phyloP scores from a whole-genome alignment of 2,797 vertebrate species.

The Liparis tanakae region DNA sequence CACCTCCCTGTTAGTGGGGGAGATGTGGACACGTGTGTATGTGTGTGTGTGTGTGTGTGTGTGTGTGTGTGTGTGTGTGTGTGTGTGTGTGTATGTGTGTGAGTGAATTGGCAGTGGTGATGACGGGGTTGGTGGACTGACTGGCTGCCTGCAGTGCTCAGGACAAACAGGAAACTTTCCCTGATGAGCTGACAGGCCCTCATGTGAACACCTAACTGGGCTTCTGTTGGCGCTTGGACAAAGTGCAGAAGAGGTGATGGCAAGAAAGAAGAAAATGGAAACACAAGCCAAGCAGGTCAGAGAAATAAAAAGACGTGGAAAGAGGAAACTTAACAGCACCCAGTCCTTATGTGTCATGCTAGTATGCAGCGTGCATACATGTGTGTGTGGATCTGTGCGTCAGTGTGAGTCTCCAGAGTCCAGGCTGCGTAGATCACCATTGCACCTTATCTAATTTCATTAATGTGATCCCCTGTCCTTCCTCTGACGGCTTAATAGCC shows the following conservation, averaged over 20 bases:
- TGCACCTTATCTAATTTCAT: slow-evolving; percentile 95
- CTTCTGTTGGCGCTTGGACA: slow-evolving; percentile 83
- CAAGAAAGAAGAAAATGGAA: slow-evolving; percentile 44
- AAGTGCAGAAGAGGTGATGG: slow-evolving; percentile 64
- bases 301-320: slow-evolving; percentile 41
- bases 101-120: slow-evolving; percentile 59
- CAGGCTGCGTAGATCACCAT: slow-evolving; percentile 85
- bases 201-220: slow-evolving; percentile 86
- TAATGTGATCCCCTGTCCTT: slow-evolving; percentile 97
- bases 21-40: slow-evolving; percentile 64
- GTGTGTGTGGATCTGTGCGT: slow-evolving; percentile 43
- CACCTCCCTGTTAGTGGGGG: slow-evolving; percentile 86
- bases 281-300: slow-evolving; percentile 52
- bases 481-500: slow-evolving; percentile 94
- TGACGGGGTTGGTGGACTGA: slow-evolving; percentile 78
- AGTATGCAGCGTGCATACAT: slow-evolving; percentile 32
- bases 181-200: slow-evolving; percentile 98
- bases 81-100: slow-evolving; percentile 46
- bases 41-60: slow-evolving; percentile 30
- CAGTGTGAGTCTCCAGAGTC: slow-evolving; percentile 63
- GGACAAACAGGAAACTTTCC: slow-evolving; percentile 94
- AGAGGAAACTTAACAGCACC: slow-evolving; percentile 47
- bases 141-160: slow-evolving; percentile 91
- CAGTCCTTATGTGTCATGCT: slow-evolving; percentile 47
- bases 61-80: slow-evolving; percentile 31